phyloP scores from a whole-genome alignment of 2,888 invertebrate genomes.

The Crioceris asparagi region DNA sequence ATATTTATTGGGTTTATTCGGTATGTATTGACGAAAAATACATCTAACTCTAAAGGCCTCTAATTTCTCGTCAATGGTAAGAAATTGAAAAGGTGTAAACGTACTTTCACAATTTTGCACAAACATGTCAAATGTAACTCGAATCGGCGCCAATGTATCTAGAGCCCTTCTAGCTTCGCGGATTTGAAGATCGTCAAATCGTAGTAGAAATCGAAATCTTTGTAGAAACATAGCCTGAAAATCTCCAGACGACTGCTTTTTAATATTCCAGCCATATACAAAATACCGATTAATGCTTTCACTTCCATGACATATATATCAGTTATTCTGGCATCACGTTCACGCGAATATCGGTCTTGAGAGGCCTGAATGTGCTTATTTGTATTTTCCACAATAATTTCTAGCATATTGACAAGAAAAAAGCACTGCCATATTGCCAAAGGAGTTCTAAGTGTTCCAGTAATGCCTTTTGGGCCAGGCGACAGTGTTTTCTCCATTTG shows the following conservation, averaged over 20 bases:
- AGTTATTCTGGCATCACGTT: not conserved
- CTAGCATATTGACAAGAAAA: not conserved
- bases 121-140: slow-evolving; percentile 17
- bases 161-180: not conserved
- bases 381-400: not conserved
- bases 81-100: slow-evolving; percentile 15
- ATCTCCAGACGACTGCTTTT: slow-evolving; percentile 2
- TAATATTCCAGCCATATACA: not conserved
- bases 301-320: no score
- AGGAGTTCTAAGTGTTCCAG: not conserved
- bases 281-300: not conserved
- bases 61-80: slow-evolving; percentile 16
- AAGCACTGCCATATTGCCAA: not conserved
- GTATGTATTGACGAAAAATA: slow-evolving; percentile 13
- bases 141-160: slow-evolving; percentile 17
- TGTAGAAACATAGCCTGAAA: slow-evolving; percentile 1
- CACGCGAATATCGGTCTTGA: not conserved
- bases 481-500: slow-evolving; percentile 1
- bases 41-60: slow-evolving; percentile 15
- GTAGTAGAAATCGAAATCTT: not conserved
- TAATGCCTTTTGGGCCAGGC: not conserved
- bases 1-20: slow-evolving; percentile 14
- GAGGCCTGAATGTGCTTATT: not conserved
- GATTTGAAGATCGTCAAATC: not conserved
- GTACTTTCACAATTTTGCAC: slow-evolving; percentile 17